Evolutionary conservation across 2,113 vertebrate genomes (phyloP), one percentile per base, ranked within the genome.

Genomic region (Anolis sagrei): DNA sequence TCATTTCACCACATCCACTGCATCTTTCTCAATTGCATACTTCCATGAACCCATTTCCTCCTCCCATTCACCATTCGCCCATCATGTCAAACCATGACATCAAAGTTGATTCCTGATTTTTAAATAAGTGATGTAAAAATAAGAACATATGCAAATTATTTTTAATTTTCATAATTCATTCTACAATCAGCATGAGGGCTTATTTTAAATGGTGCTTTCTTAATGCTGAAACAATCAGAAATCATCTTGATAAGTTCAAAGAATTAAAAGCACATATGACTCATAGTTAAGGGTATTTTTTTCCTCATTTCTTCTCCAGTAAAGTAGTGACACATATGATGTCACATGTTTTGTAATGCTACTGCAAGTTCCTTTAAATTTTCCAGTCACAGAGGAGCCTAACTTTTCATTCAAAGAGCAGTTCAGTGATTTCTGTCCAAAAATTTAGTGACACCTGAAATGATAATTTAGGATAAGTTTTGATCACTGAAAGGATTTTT

Each of bases 311-410:
- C 87, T 88, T 62, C 87, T 86, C 34, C 29, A n/a, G 13, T 34
- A 80, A n/a, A n/a, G 49, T 72, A 76, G 51, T 44, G 7, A 73
- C 70, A 32, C 7, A 86, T 82, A 76, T 88, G 48, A 25, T 34
- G 70, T 83, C 1, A 74, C 61, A 82, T 79, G 77, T 80, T 87
- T 84, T 4, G 74, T 8, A 89, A 88, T 36, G 32, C 2, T 88
- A 36, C 49, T 81, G 72, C 68, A 89, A 49, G 5, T 83, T 89
- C 78, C 74, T 32, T 83, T 61, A 84, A 86, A 84, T 4, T 84
- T n/a, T 44, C 11, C n/a, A 75, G 72, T 18, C 76, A 32, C 68
- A 90, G 49, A 75, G 88, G 72, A 70, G 14, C 27, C 62, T 39
- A 70, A 73, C 58, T 73, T 75, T 89, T 62, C 76, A 32, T 16